Evolutionary conservation across 1,140 invertebrate genomes (phyloP).

Genomic region (Tigriopus japonicus): DNA sequence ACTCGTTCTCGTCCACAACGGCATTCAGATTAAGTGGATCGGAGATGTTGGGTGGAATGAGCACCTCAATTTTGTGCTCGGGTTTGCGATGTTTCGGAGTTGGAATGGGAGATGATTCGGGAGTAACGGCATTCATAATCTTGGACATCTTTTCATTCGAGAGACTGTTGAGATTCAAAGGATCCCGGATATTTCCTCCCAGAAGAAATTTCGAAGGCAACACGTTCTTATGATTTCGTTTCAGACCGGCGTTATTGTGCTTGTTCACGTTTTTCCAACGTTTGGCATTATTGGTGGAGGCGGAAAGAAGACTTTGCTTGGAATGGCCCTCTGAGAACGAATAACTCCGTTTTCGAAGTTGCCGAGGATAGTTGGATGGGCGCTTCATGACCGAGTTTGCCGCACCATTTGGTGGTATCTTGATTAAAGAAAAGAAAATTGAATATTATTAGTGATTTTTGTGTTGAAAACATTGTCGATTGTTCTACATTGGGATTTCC

Average conservation of each 20-base stretch:
- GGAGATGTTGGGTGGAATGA: conserved; percentile 73
- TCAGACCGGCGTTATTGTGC: neutral
- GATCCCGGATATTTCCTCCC: conserved; percentile 85
- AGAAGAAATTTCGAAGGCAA: conserved; percentile 80
- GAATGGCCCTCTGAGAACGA: conserved; percentile 12
- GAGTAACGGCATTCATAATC: conserved; percentile 10
- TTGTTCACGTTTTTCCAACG: neutral
- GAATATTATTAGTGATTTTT: no score
- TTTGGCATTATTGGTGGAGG: neutral
- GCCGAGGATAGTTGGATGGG: no score
- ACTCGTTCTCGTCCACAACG: conserved; percentile 46
- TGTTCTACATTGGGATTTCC: no score
- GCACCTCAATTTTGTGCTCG: conserved; percentile 46
- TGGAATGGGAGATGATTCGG: conserved; percentile 8
- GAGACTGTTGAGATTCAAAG: conserved; percentile 77
- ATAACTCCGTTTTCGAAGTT: conserved; percentile 14
- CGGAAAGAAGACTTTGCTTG: neutral
- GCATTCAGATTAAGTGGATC: conserved; percentile 72
- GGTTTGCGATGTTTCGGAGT: conserved; percentile 13
- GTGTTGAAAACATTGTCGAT: no score
- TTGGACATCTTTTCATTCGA: conserved; percentile 49
- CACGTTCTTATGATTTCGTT: conserved; percentile 26
- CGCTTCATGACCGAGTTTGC: no score
- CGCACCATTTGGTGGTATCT: no score
- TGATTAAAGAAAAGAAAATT: no score